These are phyloP conservation scores for Diceros bicornis DNA, from an alignment of 2,797 vertebrate genomes.

Conservation along the genomic window DNA sequence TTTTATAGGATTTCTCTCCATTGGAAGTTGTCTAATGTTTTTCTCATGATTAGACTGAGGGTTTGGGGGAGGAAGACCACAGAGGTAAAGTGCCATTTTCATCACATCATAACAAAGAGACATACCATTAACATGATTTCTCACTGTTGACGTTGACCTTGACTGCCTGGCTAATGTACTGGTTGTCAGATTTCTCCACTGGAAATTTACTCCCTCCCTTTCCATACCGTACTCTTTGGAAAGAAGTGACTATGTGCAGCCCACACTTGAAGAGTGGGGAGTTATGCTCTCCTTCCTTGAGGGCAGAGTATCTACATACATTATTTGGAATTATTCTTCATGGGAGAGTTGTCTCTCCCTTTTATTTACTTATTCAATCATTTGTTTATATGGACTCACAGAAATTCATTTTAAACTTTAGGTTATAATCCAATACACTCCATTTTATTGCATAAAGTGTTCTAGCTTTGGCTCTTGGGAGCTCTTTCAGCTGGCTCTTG, in stretches of 20 bases:
- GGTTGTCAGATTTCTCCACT: neutral
- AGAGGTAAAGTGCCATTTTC: neutral
- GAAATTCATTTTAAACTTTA: neutral
- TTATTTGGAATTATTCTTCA: neutral
- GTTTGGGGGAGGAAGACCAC: neutral
- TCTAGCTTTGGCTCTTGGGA: too few relatives aligned
- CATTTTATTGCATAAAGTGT: too few relatives aligned
- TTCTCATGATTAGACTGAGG: neutral
- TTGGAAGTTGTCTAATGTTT: neutral
- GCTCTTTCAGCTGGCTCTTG: too few relatives aligned
- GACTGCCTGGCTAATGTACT: neutral
- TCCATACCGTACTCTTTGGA: neutral
- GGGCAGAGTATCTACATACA: neutral
- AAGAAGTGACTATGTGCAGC: neutral
- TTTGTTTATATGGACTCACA: neutral
- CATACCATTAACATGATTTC: neutral
- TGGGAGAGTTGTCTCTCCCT: neutral
- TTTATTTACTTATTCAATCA: neutral
- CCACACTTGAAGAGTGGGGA: neutral
- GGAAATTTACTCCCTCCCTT: neutral
- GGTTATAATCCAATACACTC: neutral
- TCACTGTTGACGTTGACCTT: neutral
- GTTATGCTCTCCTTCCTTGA: neutral
- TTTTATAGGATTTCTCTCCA: neutral
- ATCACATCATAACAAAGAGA: neutral